These are phyloP conservation scores for Exephanes ischioxanthus DNA, from an alignment of 2,888 invertebrate species.

Conservation along the genomic window DNA sequence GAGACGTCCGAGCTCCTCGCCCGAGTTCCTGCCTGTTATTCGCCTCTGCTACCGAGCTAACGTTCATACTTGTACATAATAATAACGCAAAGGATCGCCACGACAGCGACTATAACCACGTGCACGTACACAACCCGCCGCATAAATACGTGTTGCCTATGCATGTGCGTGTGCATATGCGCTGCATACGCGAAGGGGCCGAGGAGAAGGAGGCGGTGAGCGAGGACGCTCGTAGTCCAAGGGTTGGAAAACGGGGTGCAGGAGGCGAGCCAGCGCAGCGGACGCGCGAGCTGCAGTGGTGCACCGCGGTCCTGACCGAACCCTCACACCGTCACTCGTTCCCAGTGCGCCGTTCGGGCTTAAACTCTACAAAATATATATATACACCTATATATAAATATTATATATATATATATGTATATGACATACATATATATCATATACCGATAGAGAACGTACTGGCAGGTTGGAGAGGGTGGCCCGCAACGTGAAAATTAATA, in stretches of 20 bases:
- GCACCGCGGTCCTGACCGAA: slow-evolving; percentile 73
- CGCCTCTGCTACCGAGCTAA: not conserved
- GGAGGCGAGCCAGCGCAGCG: slow-evolving; percentile 63
- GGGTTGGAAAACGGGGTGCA: slow-evolving; percentile 62
- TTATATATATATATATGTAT: not conserved
- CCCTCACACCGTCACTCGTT: slow-evolving; percentile 43
- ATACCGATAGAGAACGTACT: slow-evolving; percentile 38
- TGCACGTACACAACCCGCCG: not conserved
- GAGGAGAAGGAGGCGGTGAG: slow-evolving; percentile 37
- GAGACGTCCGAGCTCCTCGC: slow-evolving; percentile 24
- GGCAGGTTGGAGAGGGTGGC: slow-evolving; percentile 5
- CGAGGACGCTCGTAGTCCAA: slow-evolving; percentile 50
- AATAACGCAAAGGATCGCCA: slow-evolving; percentile 32
- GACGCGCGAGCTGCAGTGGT: slow-evolving; percentile 65
- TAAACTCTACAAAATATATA: slow-evolving; percentile 28
- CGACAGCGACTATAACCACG: slow-evolving; percentile 24
- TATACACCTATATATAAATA: not conserved
- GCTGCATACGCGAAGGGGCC: slow-evolving; percentile 36
- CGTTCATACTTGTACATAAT: slow-evolving; percentile 32
- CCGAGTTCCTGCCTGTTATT: not conserved
- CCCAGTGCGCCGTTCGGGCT: slow-evolving; percentile 41
- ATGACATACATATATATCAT: slow-evolving; percentile 2
- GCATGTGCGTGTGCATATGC: slow-evolving; percentile 39
- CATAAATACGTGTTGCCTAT: slow-evolving; percentile 8
- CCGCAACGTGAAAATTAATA: slow-evolving; percentile 79